Evolutionary conservation across 2,797 vertebrate genomes (phyloP), one percentile per base, ranked within the genome.

Genomic region (Pseudotriccus pelzelni): DNA sequence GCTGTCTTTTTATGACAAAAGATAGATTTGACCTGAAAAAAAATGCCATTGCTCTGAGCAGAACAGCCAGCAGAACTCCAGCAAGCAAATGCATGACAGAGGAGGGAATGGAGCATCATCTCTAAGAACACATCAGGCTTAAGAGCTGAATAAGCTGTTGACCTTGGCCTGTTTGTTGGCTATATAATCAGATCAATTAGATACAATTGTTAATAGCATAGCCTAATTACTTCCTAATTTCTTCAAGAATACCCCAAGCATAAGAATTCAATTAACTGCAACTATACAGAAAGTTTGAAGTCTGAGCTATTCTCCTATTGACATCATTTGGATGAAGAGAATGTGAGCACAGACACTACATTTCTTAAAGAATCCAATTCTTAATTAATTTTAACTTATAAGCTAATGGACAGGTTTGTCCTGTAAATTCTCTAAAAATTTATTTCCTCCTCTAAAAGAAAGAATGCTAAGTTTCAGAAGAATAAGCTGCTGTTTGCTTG

Each of bases 151-250:
- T 69, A 95, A 94, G 82, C 69, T 78, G 53, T 93, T 96, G 89
- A 94, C 90, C 84, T 92, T 83, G 76, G 28, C 79, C 60, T 87
- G 68, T 94, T 95, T 94, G 74, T 87, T 89, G 74, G 37, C 60
- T 85, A 46, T 64, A 77, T 17, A 64, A 76, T 60, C 78, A 94
- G 90, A 94, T 84, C 83, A 95, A 84, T 93, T 90, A 89, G 69
- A 91, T 94, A 77, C 88, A 89, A 93, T 73, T 85, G 74, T 93
- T 90, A 95, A 95, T 90, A 92, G 72, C 56, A 67, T n/a, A 84
- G 86, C 27, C 60, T 94, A 95, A 95, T 96, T 94, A 79, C 67
- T 91, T 89, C 77, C 56, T 93, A 95, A 94, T 94, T 95, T 95
- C 92, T 95, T 95, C 91, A 94, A 87, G 88, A 90, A 69, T 90